A percentile compares a stretch with the other conserved stretches of the same genome.
These are phyloP conservation scores for Tetrapedia diversipes DNA, from an alignment of 2,888 invertebrate genomes.

Conservation along the genomic window DNA sequence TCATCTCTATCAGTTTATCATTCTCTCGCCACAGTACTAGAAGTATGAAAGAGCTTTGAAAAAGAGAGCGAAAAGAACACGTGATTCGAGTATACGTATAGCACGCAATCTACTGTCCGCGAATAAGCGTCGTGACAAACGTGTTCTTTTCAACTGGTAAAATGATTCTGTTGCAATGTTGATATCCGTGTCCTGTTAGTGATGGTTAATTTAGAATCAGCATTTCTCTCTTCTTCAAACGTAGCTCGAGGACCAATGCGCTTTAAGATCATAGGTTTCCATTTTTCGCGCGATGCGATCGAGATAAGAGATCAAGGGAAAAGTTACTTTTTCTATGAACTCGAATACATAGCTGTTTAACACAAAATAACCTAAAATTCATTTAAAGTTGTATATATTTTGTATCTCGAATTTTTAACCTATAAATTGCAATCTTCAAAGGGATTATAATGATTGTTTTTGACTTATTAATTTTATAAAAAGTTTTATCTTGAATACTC, in stretches of 20 bases:
- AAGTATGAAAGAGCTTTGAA: slow-evolving; percentile 40
- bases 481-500: too few relatives aligned
- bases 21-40: slow-evolving; percentile 43
- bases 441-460: too few relatives aligned
- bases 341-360: not conserved
- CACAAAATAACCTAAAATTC: not conserved
- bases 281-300: slow-evolving; percentile 65
- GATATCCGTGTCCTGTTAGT: not conserved
- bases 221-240: slow-evolving; percentile 83
- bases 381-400: too few relatives aligned
- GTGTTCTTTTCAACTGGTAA: slow-evolving; percentile 32
- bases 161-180: slow-evolving; percentile 77
- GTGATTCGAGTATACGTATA: slow-evolving; percentile 32
- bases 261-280: slow-evolving; percentile 47
- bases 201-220: slow-evolving; percentile 81
- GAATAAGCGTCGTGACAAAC: slow-evolving; percentile 24
- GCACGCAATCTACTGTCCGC: slow-evolving; percentile 20
- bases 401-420: too few relatives aligned
- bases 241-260: slow-evolving; percentile 73
- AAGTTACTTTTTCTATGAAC: slow-evolving; percentile 26
- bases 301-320: slow-evolving; percentile 68
- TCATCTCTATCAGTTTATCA: slow-evolving; percentile 45
- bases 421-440: too few relatives aligned
- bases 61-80: slow-evolving; percentile 55
- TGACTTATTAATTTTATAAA: too few relatives aligned